Percentiles rank a stretch among this genome's conserved stretches.
These are phyloP conservation scores for Drosophila niveifrons DNA, from an alignment of 2,888 invertebrate species.

Conservation along the genomic window DNA sequence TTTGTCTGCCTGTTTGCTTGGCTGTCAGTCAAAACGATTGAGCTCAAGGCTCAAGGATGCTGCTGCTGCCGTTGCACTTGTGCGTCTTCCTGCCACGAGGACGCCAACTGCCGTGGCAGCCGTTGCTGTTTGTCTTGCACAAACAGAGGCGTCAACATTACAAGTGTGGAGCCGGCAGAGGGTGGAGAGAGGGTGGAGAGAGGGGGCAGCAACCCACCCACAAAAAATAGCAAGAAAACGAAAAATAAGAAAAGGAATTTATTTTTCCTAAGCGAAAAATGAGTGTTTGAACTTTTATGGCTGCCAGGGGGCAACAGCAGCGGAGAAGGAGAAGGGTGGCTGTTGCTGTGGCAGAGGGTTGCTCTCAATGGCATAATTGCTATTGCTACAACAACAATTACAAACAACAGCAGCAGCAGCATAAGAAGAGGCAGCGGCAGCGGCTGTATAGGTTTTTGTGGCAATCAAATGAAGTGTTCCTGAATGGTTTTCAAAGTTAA, in stretches of 20 bases:
- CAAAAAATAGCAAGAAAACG: conserved; percentile 28
- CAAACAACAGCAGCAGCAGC: conserved; percentile 64
- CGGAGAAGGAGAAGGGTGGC: conserved; percentile 2
- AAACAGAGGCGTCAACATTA: conserved; percentile 59
- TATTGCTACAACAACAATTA: conserved; percentile 82
- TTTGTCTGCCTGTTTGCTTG: conserved; percentile 63
- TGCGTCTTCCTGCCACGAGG: conserved; percentile 58
- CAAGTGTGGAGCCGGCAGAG: background rate
- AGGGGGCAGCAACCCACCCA: conserved; percentile 17
- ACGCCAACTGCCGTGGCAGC: conserved; percentile 34
- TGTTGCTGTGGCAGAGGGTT: conserved; percentile 41
- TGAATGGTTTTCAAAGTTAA: conserved; percentile 85
- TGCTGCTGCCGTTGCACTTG: conserved; percentile 63
- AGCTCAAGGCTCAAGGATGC: conserved; percentile 67
- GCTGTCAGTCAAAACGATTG: conserved; percentile 76
- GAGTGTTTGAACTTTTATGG: conserved; percentile 82
- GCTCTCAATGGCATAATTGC: conserved; percentile 83
- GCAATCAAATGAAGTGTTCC: conserved; percentile 85
- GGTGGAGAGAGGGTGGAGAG: background rate
- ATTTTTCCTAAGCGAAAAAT: conserved; percentile 80
- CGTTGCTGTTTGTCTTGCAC: conserved; percentile 66
- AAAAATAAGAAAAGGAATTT: conserved; percentile 28
- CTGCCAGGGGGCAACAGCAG: conserved; percentile 49
- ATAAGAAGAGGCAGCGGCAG: conserved; percentile 8
- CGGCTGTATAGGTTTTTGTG: conserved; percentile 70